Percentiles rank a stretch among this genome's conserved stretches.
These are phyloP conservation scores for Phaedon cochleariae DNA, from an alignment of 2,888 invertebrate genomes.

Conservation along the genomic window DNA sequence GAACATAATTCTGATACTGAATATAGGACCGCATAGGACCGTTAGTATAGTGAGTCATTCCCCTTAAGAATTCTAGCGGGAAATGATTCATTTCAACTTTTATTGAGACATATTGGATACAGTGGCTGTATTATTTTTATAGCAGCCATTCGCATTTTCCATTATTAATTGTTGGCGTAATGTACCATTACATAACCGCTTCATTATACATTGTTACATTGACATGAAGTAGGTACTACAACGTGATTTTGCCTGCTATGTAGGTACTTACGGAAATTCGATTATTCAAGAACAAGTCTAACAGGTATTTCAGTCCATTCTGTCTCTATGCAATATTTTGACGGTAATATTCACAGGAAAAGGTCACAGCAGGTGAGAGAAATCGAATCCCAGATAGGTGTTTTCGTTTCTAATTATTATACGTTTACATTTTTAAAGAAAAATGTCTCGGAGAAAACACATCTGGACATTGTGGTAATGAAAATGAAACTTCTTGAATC, in stretches of 20 bases:
- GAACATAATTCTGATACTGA: too few relatives aligned
- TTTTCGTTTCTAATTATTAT: not conserved
- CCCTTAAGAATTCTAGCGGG: too few relatives aligned
- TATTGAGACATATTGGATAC: not conserved
- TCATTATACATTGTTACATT: not conserved
- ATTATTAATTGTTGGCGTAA: not conserved
- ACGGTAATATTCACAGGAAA: not conserved
- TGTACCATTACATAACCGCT: not conserved
- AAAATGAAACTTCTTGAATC: not conserved
- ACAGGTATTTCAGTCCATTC: not conserved
- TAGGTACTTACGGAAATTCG: not conserved
- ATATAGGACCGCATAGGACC: too few relatives aligned
- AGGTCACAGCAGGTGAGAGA: slow-evolving; percentile 30
- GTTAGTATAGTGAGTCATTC: too few relatives aligned
- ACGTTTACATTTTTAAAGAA: not conserved
- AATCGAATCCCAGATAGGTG: slow-evolving; percentile 16
- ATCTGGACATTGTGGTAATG: not conserved
- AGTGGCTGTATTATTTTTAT: not conserved
- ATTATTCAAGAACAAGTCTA: not conserved
- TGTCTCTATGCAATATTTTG: not conserved
- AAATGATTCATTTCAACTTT: too few relatives aligned
- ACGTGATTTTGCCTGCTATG: not conserved
- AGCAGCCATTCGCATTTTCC: not conserved
- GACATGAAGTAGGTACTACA: slow-evolving; percentile 1
- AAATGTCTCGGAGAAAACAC: not conserved